These are phyloP conservation scores for Crossocerus cetratus DNA, from an alignment of 2,888 invertebrate genomes.

Conservation along the genomic window DNA sequence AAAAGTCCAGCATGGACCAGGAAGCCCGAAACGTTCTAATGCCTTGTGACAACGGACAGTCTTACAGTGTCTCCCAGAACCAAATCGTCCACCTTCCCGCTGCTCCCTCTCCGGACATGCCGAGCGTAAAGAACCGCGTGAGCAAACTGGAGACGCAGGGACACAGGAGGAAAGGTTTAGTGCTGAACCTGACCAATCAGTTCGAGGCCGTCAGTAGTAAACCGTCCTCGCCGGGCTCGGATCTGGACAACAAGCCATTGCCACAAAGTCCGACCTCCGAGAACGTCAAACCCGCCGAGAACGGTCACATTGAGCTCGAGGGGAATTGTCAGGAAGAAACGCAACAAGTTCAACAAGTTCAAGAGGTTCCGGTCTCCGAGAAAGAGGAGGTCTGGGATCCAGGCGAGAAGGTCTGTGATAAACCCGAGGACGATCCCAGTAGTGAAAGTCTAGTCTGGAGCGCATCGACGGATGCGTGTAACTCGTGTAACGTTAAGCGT, in stretches of 20 bases:
- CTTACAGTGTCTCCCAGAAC: constrained; percentile 94
- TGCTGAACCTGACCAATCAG: constrained; percentile 80
- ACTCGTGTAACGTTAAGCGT: constrained; percentile 70
- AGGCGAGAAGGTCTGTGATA: constrained; percentile 77
- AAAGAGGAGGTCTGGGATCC: constrained; percentile 85
- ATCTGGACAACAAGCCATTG: constrained; percentile 48
- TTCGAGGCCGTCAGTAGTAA: constrained; percentile 78
- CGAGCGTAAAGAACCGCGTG: constrained; percentile 81
- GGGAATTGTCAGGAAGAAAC: constrained; percentile 7
- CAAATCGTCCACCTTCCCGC: constrained; percentile 90
- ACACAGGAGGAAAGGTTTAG: constrained; percentile 77
- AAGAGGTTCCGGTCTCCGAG: constrained; percentile 28
- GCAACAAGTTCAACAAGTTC: constrained; percentile 25
- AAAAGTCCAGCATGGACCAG: constrained; percentile 77
- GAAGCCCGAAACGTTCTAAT: constrained; percentile 88
- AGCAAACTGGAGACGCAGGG: constrained; percentile 84
- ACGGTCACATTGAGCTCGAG: constrained; percentile 33
- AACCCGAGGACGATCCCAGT: constrained; percentile 53
- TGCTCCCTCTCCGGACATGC: constrained; percentile 77
- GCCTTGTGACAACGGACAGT: constrained; percentile 90
- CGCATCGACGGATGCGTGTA: constrained; percentile 73
- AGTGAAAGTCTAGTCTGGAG: constrained; percentile 78
- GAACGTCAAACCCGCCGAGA: constrained; percentile 52
- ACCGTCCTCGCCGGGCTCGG: constrained; percentile 73
- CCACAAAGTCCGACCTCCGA: constrained; percentile 46